These are phyloP conservation scores for Phyllostomus discolor DNA, from an alignment of 2,113 vertebrate species.

Conservation along the genomic window DNA sequence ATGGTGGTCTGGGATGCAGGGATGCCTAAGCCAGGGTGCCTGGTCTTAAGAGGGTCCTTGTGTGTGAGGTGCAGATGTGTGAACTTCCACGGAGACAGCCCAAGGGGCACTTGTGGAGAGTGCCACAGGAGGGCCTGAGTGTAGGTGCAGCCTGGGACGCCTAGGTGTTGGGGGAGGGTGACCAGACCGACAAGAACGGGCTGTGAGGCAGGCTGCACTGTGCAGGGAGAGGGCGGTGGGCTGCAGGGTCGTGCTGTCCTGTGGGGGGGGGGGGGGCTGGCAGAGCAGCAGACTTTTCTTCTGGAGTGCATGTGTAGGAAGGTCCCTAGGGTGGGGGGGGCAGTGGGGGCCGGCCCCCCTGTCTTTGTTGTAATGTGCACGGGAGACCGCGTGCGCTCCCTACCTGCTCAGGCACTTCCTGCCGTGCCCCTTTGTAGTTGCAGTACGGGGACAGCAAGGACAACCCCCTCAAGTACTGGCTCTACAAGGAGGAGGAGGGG, in stretches of 20 bases:
- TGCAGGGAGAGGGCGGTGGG: accelerated
- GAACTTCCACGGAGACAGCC: neutral
- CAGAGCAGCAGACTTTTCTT: neutral
- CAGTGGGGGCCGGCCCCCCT: neutral
- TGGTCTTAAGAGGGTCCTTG: neutral
- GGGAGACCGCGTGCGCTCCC: accelerated
- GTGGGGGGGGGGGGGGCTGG: neutral
- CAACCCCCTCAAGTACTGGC: conserved; percentile 65
- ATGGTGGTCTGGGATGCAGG: too few species aligned
- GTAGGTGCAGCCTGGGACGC: neutral
- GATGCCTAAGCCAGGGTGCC: neutral
- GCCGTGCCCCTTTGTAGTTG: neutral
- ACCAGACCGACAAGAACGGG: neutral
- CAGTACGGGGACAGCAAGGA: conserved; percentile 66
- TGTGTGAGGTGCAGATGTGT: accelerated
- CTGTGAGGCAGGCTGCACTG: neutral
- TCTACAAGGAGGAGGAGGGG: conserved; percentile 60
- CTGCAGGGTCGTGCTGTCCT: accelerated
- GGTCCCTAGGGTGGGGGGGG: too few species aligned
- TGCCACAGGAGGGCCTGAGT: neutral
- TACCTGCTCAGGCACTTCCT: accelerated
- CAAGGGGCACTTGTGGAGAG: neutral
- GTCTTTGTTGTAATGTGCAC: accelerated
- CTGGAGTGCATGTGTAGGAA: neutral
- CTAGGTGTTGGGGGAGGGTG: neutral